Evolutionary conservation across 2,113 vertebrate species (phyloP).

Genomic region (Sinocyclocheilus maitianheensis): DNA sequence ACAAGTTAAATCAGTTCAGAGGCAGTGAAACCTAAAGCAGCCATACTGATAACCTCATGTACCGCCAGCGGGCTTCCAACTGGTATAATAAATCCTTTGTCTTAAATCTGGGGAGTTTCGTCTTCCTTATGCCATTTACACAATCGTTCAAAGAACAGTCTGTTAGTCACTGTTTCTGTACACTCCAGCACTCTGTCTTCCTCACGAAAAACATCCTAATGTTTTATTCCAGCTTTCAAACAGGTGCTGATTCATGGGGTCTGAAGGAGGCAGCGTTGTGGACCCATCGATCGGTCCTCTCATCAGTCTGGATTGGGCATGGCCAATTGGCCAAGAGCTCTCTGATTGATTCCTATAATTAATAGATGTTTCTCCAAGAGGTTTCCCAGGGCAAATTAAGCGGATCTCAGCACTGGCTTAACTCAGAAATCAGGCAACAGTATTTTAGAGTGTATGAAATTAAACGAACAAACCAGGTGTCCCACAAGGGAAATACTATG

Average conservation of each 20-base stretch:
- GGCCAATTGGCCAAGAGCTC: slow-evolving; percentile 40
- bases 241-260: slow-evolving; percentile 53
- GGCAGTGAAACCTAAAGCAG: slow-evolving; percentile 21
- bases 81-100: slow-evolving; percentile 33
- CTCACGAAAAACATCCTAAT: not conserved
- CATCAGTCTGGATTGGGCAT: slow-evolving; percentile 35
- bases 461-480: slow-evolving; percentile 50
- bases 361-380: slow-evolving; percentile 31
- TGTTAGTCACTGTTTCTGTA: slow-evolving; percentile 30
- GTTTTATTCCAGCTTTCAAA: slow-evolving; percentile 42
- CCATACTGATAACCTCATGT: slow-evolving; percentile 37
- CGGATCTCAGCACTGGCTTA: slow-evolving; percentile 46
- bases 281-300: slow-evolving; percentile 41
- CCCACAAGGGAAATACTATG: slow-evolving; percentile 48
- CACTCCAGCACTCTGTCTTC: slow-evolving; percentile 22
- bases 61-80: slow-evolving; percentile 13
- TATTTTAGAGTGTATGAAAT: slow-evolving; percentile 40
- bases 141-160: slow-evolving; percentile 5
- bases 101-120: slow-evolving; percentile 26
- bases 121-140: slow-evolving; percentile 28
- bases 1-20: slow-evolving; percentile 31
- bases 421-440: slow-evolving; percentile 35
- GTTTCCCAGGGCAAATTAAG: slow-evolving; percentile 46
- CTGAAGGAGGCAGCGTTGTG: slow-evolving; percentile 37
- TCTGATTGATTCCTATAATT: slow-evolving; percentile 38